Evolutionary conservation across 2,888 invertebrate genomes (phyloP), one percentile per base, ranked within the genome.

Genomic region (Philaethria dido): DNA sequence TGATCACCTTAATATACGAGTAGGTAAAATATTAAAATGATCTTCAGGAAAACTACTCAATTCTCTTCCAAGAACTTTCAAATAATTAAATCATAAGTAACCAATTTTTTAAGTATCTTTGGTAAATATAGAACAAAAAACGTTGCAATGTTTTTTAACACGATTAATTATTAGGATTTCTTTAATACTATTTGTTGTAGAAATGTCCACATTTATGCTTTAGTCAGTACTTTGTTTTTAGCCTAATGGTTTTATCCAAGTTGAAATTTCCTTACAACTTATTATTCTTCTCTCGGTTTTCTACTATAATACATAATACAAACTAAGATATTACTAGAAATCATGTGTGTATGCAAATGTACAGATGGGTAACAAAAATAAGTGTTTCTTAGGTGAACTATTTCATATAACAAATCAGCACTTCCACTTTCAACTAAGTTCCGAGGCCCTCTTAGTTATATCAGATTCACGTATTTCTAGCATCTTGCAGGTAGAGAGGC

Each of bases 111-210:
- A n/a, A n/a, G n/a, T n/a, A 25, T 25, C 2, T 25, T 25, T 25
- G 3, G 5, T 25, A 25, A 4, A 25, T 25, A 25, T 25, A 25
- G 25, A 25, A 25, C 25, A 25, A 5, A 25, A 25, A 5, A 25
- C 5, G n/a, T n/a, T n/a, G n/a, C n/a, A n/a, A n/a, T n/a, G n/a
- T n/a, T n/a, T n/a, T n/a, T n/a, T n/a, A n/a, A n/a, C n/a, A n/a
- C n/a, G n/a, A n/a, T n/a, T n/a, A n/a, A n/a, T n/a, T n/a, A n/a
- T n/a, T n/a, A n/a, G n/a, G n/a, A n/a, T 50, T 44, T 16, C 44
- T 44, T 6, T 50, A 25, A 50, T 57, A 42, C 39, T 22, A n/a
- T n/a, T n/a, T n/a, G 14, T 57, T n/a, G 20, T 57, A 57, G 22
- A 57, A 57, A 57, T 14, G 11, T 25, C 11, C 57, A 22, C 39